Conservation (phyloP, 2,797 vertebrate genomes). For the Diplodus puntazzo region DNA sequence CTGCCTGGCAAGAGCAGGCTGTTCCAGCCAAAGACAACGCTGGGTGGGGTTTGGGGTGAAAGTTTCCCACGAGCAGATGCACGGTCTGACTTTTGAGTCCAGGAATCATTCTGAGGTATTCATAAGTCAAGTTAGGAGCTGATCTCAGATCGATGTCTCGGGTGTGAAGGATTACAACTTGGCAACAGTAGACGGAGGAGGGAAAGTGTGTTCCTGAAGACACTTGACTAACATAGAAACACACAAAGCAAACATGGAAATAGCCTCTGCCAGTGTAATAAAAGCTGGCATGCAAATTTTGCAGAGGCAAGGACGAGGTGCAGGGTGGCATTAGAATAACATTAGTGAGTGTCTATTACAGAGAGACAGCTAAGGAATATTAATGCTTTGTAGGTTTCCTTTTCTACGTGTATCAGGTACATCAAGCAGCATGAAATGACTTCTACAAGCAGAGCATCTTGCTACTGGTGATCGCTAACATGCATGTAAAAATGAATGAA, state of each 20-base stretch:
- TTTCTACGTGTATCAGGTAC: background rate
- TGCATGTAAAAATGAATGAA: constrained; percentile 56
- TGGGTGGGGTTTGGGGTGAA: constrained; percentile 25
- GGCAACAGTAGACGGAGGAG: background rate
- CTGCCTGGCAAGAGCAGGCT: constrained; percentile 77
- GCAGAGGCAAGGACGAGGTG: background rate
- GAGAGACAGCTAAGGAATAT: background rate
- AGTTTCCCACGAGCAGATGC: constrained; percentile 59
- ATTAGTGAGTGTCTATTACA: constrained; percentile 3
- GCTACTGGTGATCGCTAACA: constrained; percentile 3
- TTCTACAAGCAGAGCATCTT: background rate
- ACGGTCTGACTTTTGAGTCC: constrained; percentile 10
- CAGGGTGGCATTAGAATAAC: constrained; percentile 10
- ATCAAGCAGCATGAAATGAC: background rate
- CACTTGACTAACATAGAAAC: constrained; percentile 21
- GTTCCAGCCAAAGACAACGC: constrained; percentile 69
- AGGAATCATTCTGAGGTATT: constrained; percentile 27
- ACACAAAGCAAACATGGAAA: constrained; percentile 47
- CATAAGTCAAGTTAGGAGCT: constrained; percentile 39
- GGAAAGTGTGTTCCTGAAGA: constrained; percentile 43
- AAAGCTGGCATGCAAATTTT: constrained; percentile 19
- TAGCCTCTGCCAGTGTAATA: constrained; percentile 24
- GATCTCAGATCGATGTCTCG: constrained; percentile 35
- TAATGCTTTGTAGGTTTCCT: background rate
- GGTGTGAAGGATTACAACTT: constrained; percentile 45